Base-by-base conservation (phyloP, 1,140 invertebrate genomes). In the Drosophila virilis region DNA sequence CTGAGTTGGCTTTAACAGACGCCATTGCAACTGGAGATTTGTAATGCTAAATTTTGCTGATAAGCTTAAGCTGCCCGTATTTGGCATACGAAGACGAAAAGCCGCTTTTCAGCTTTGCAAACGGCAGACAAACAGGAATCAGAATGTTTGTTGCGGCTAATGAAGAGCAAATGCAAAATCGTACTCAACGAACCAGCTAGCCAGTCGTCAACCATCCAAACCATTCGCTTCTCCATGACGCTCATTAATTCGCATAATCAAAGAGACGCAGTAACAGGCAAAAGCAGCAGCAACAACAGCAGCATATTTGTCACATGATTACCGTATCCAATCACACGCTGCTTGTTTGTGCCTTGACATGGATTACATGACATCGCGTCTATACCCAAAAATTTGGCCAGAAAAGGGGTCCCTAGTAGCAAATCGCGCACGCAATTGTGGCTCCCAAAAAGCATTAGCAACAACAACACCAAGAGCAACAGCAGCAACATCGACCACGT, bases 231-330 rank as follows among this genome's bases (percentile, higher is more conserved):
- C 46, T 43, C 28, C 48, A 65, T 62, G 45, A 37, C 32, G 74
- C 82, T 81, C 83, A 79, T 86, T 88, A 86, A 86, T 88, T 79
- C 68, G 83, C 82, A 86, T 79, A 86, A 83, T 88, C 83, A 86
- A 82, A 88, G 77, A 62, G 62, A 35, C n/a, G 80, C 79, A 77
- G 48, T 64, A 42, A 10, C 3, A 37, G 35, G 57, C 71, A 72
- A 37, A 43, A n/a, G 13, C 22, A 52, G 46, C 59, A 60, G 17
- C 33, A 13, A 37, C 62, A 50, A 40, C 40, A 33, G 42, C 70
- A 65, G 52, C 45, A 55, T 48, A 86, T 86, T 86, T 88, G 83
- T 77, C 83, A 86, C 79, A 86, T 83, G 83, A 86, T 86, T 86
- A 86, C 76, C 83, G 77, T 70, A 86, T 88, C 83, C 74, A 86